Evolutionary conservation across 2,113 vertebrate genomes (phyloP), one percentile per base, ranked within the genome.

Genomic region (Phrynosoma blainvillii): DNA sequence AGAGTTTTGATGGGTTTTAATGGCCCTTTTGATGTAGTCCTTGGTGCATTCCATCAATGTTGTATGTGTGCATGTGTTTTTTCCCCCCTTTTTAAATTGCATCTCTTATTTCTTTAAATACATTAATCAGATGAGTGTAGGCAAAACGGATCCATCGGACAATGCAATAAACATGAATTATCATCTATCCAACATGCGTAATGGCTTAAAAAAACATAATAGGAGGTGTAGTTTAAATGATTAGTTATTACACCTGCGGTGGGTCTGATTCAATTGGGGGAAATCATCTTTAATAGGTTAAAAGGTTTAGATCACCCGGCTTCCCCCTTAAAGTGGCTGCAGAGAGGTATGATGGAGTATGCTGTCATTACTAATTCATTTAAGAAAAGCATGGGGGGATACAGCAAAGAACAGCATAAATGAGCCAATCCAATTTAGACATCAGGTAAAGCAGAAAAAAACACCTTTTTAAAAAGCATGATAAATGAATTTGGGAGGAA

Each of bases 211-310:
- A 98, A 98, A 97, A 97, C 97, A 97, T 97, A 98, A 97, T 98
- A 97, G 97, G 98, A 98, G 97, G 96, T 97, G 97, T 97, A 97
- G 97, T 98, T 98, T 97, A 98, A 98, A 99, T 98, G 98, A 98
- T 98, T 99, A 98, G 97, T 98, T 98, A 98, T 99, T 98, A 98
- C 98, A 99, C 99, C 98, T 99, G 98, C 97, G 98, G 98, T 99
- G 98, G 98, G 98, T 96, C 97, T 99, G 98, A 99, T 99, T 99
- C 99, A 99, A 99, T 99, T 99, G 98, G 98, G 98, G 97, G 98
- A 98, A 98, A 98, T 98, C 98, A 98, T 98, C 97, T 97, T 98
- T 99, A 99, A 99, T 99, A 99, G 98, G 98, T 99, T 99, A 98
- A 99, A 99, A 99, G 98, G 98, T 99, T 99, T 98, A 98, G 98